Evolutionary conservation across 2,888 invertebrate genomes (phyloP).

Genomic region (Cantharis nigra): DNA sequence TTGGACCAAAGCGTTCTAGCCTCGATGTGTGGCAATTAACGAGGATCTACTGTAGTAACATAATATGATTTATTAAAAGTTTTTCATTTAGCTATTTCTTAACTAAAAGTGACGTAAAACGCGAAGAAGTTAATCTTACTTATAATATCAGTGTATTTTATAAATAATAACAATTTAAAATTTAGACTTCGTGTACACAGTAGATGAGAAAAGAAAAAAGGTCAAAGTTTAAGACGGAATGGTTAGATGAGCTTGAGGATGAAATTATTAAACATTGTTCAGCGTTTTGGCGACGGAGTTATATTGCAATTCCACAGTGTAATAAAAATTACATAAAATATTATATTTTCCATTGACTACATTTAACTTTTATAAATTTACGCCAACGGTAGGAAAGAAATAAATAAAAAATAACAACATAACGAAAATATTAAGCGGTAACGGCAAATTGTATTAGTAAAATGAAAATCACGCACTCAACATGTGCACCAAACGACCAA

Average conservation of each 20-base stretch:
- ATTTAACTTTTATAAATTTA: neutral
- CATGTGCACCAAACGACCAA: neutral
- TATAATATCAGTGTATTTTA: too few species aligned
- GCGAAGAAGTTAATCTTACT: too few species aligned
- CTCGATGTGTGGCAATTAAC: neutral
- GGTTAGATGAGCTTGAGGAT: too few species aligned
- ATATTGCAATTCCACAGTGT: neutral
- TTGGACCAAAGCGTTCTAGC: neutral
- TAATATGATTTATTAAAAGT: neutral
- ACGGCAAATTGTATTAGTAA: neutral
- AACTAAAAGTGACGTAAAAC: too few species aligned
- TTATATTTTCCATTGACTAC: neutral
- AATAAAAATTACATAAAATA: neutral
- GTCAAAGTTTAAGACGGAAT: neutral
- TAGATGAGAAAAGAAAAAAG: too few species aligned
- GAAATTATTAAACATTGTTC: neutral
- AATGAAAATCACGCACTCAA: neutral
- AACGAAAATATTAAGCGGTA: neutral
- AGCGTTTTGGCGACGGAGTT: neutral
- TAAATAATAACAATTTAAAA: too few species aligned
- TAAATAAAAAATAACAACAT: neutral
- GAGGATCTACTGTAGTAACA: neutral
- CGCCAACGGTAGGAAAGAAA: neutral
- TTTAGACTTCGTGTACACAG: too few species aligned
- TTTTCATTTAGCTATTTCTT: neutral